Base-by-base conservation (phyloP, 2,888 invertebrate genomes). In the Hydriomena furcata region DNA sequence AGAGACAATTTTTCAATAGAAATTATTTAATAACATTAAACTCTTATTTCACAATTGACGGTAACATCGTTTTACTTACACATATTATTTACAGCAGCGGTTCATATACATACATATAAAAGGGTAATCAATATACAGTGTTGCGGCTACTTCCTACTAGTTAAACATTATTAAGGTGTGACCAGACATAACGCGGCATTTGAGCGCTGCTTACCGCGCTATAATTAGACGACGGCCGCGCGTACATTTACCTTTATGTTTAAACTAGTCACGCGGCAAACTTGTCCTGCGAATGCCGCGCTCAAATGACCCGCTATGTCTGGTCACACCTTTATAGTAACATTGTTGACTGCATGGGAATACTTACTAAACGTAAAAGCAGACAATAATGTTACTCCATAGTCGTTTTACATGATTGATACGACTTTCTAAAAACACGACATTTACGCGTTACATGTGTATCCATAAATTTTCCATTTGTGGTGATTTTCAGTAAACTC, bases 1-100 rank as follows among this genome's bases (percentile, higher is more conserved):
- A 88, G 82, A 86, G 64, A 79, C 73, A 62, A 52, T 68, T 64
- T 75, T 85, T 88, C 83, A 81, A 88, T 90, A 88, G 85, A 88
- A 88, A 88, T 87, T 87, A 88, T 89, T 87, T 89, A 89, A 89
- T 90, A 90, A 89, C 89, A 90, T 90, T 90, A 90, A 89, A 90
- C 86, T 86, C 83, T 89, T 87, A 88, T 87, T 89, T 89, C 88
- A 90, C 88, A 89, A 87, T 88, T 88, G 79, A 89, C 89, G 89
- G 89, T 90, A 90, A 90, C 89, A 89, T 90, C 81, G 89, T 90
- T 90, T 89, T 88, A 89, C 89, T 90, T 89, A 89, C 81, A 87
- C 77, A 73, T 84, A 89, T 84, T 89, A 89, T 89, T 88, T 89
- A 89, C 89, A 89, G 81, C 77, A 76, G 73, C 79, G 65, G 79